Evolutionary conservation across 2,888 invertebrate species (phyloP).

Genomic region (Leptinotarsa haldemani): DNA sequence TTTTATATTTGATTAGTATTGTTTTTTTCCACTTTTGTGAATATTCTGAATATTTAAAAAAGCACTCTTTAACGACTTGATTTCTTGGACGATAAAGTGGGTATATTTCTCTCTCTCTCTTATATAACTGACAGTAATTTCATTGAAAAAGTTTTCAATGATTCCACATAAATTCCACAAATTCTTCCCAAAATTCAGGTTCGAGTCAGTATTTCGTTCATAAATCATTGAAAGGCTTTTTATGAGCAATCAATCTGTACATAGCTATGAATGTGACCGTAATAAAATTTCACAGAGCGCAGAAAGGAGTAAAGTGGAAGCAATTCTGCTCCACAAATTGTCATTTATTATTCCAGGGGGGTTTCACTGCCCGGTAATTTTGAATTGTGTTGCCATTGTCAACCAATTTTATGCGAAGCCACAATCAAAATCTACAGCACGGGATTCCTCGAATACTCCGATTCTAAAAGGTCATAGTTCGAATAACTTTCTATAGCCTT

Average conservation of each 20-base stretch:
- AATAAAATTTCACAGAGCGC: not conserved
- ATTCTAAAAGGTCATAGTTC: slow-evolving; percentile 1
- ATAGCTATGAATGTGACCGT: not conserved
- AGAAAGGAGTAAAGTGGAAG: not conserved
- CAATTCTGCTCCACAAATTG: slow-evolving; percentile 1
- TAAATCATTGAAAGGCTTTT: not conserved
- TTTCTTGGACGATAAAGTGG: too few species aligned
- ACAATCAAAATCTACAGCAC: not conserved
- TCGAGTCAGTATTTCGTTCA: too few species aligned
- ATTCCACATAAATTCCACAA: too few species aligned
- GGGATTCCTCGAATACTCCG: not conserved
- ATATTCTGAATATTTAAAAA: too few species aligned
- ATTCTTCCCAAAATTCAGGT: too few species aligned
- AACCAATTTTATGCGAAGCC: not conserved
- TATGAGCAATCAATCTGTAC: not conserved
- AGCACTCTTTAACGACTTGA: too few species aligned
- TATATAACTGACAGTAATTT: too few species aligned
- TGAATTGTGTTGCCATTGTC: slow-evolving; percentile 8
- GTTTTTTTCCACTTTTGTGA: too few species aligned
- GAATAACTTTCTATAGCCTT: not conserved
- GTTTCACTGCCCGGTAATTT: not conserved
- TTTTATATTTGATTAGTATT: too few species aligned
- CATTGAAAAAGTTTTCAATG: too few species aligned
- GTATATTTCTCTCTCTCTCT: too few species aligned
- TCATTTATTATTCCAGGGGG: not conserved